phyloP scores from a whole-genome alignment of 2,113 vertebrate genomes.

The Gobio gobio region DNA sequence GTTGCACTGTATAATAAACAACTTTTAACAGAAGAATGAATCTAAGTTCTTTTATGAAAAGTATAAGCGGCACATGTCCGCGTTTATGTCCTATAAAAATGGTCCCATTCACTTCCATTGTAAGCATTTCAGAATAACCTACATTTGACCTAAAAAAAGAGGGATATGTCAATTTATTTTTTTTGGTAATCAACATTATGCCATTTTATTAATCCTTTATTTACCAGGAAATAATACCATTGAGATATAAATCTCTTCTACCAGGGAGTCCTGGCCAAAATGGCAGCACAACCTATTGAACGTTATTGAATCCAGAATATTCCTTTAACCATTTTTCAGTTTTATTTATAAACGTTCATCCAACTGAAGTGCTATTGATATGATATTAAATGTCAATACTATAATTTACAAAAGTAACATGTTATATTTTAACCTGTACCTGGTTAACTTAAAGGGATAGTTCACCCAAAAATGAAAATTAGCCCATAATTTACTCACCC shows the following conservation, averaged over 20 bases:
- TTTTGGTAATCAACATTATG: not conserved
- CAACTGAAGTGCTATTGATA: not conserved
- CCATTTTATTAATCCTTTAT: too few species aligned
- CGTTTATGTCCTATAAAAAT: not conserved
- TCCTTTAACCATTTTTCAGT: not conserved
- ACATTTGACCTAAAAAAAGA: not conserved
- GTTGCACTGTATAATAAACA: not conserved
- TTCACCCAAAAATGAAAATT: too few species aligned
- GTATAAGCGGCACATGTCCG: not conserved
- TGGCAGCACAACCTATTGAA: not conserved
- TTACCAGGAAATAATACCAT: too few species aligned
- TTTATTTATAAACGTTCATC: not conserved
- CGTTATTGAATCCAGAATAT: not conserved
- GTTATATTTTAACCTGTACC: not conserved
- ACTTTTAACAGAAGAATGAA: not conserved
- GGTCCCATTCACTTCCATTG: not conserved
- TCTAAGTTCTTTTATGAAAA: not conserved
- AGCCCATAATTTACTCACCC: too few species aligned
- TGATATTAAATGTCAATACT: not conserved
- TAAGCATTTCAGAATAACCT: not conserved
- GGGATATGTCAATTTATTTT: not conserved
- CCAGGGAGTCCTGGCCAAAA: too few species aligned
- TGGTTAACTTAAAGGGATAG: too few species aligned
- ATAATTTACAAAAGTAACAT: not conserved
- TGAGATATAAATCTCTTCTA: too few species aligned